phyloP scores from a whole-genome alignment of 2,113 vertebrate species.

The Calidris pugnax region DNA sequence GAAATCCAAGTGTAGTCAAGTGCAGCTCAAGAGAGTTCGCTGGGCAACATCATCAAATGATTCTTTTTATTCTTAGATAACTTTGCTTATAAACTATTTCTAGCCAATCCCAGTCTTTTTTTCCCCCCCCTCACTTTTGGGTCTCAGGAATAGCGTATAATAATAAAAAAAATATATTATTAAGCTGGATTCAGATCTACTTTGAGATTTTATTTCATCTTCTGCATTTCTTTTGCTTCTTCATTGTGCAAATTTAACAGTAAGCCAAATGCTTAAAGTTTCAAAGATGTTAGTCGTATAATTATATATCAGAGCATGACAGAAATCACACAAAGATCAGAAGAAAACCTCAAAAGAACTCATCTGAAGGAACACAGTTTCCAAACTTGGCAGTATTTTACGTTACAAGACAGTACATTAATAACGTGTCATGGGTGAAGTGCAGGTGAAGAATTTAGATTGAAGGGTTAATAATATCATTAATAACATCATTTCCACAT shows the following conservation, averaged over 20 bases:
- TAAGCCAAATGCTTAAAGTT: not conserved
- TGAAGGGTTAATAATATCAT: not conserved
- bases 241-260: not conserved
- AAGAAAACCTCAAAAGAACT: constrained; percentile 38
- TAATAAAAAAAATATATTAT: not conserved
- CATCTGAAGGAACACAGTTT: not conserved
- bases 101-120: not conserved
- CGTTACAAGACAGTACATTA: constrained; percentile 22
- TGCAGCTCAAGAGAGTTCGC: not conserved
- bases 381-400: not conserved
- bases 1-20: not conserved
- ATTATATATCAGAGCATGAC: not conserved
- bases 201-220: not conserved
- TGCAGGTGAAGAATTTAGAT: not conserved
- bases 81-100: not conserved
- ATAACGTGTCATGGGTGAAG: not conserved
- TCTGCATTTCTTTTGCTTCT: not conserved
- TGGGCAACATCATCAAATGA: not conserved
- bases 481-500: not conserved
- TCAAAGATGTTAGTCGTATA: not conserved
- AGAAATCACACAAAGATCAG: constrained; percentile 19
- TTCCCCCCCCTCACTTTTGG: not conserved
- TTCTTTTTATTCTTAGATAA: not conserved
- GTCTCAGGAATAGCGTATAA: not conserved
- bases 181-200: not conserved